phyloP scores from a whole-genome alignment of 2,113 vertebrate species.

The Opisthocomus hoazin region DNA sequence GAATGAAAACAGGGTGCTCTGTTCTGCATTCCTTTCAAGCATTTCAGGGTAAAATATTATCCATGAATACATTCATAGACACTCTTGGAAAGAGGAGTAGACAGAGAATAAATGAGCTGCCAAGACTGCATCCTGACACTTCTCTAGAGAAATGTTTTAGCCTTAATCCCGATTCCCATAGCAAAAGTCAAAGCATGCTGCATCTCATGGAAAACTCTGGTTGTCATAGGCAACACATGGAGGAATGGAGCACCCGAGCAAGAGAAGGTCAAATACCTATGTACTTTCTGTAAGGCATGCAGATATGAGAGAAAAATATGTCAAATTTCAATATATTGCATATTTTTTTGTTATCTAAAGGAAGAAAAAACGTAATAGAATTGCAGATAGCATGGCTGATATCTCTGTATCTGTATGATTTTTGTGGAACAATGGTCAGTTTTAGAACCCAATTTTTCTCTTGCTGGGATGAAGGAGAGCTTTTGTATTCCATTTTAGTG shows the following conservation, averaged over 20 bases:
- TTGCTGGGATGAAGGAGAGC: neutral
- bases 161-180: neutral
- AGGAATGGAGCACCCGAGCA: neutral
- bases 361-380: neutral
- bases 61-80: conserved; percentile 2
- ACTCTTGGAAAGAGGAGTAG: neutral
- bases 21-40: neutral
- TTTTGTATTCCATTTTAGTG: neutral
- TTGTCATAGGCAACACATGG: neutral
- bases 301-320: neutral
- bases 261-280: neutral
- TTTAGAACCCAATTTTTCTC: neutral
- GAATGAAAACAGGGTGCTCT: neutral
- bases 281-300: neutral
- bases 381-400: neutral
- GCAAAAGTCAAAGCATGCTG: neutral
- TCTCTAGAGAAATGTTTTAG: conserved; percentile 35
- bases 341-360: neutral
- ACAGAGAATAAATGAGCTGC: conserved; percentile 35
- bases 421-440: neutral
- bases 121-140: conserved; percentile 9
- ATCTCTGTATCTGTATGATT: neutral
- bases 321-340: neutral
- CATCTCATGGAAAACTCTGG: neutral
- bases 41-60: conserved; percentile 2